phyloP scores from a whole-genome alignment of 2,888 invertebrate species.

The Eretmocerus hayati region DNA sequence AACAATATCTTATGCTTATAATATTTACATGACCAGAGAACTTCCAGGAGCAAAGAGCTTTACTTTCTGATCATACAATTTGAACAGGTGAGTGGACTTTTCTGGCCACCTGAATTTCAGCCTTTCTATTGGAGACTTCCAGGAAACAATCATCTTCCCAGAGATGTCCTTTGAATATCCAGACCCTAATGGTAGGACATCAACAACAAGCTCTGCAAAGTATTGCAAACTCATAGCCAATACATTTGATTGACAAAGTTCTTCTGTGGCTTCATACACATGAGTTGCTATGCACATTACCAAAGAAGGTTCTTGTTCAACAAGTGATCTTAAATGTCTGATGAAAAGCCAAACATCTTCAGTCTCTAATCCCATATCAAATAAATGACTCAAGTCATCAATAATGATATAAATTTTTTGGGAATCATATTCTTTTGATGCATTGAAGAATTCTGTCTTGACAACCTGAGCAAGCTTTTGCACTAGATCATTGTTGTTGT shows the following conservation, averaged over 20 bases:
- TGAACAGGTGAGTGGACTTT: slow-evolving; percentile 54
- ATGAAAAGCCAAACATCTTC: slow-evolving; percentile 47
- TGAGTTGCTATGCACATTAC: slow-evolving; percentile 38
- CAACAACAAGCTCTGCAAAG: slow-evolving; percentile 57
- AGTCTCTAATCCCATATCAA: slow-evolving; percentile 56
- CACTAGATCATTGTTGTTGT: slow-evolving; percentile 41
- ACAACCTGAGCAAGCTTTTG: slow-evolving; percentile 46
- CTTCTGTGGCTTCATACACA: slow-evolving; percentile 49
- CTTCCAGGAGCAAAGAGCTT: slow-evolving; percentile 65
- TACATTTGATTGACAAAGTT: slow-evolving; percentile 45
- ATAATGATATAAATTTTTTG: slow-evolving; percentile 54
- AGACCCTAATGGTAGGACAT: slow-evolving; percentile 61
- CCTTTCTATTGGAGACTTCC: slow-evolving; percentile 34
- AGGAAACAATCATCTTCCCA: slow-evolving; percentile 57
- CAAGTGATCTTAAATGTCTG: slow-evolving; percentile 32
- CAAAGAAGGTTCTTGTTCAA: slow-evolving; percentile 27
- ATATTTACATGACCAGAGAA: slow-evolving; percentile 12
- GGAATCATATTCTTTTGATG: slow-evolving; percentile 43
- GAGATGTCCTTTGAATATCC: slow-evolving; percentile 69
- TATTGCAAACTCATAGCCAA: slow-evolving; percentile 58
- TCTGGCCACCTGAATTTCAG: slow-evolving; percentile 35
- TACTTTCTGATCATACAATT: slow-evolving; percentile 67
- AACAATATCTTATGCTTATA: no score
- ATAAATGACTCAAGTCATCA: slow-evolving; percentile 67
- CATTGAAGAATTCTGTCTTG: slow-evolving; percentile 42